These are phyloP conservation scores for Cephalopholis sonnerati DNA, from an alignment of 2,113 vertebrate genomes.

Conservation along the genomic window DNA sequence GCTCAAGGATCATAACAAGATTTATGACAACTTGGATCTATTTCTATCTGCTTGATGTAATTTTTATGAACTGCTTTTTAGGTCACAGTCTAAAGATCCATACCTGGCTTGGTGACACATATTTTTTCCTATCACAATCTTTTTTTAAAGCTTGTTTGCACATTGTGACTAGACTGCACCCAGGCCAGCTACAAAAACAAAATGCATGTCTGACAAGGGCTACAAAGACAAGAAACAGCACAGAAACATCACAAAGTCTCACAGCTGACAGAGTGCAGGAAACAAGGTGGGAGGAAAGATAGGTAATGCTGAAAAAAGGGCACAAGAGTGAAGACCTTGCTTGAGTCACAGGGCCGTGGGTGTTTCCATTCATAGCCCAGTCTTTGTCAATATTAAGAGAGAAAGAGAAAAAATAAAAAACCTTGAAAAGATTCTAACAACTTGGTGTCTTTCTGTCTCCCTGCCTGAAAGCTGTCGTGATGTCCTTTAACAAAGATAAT, in stretches of 20 bases:
- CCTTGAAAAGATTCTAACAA: background rate
- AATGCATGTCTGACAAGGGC: background rate
- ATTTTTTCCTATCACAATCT: background rate
- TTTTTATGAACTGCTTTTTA: background rate
- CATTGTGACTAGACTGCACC: background rate
- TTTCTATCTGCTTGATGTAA: conserved; percentile 8
- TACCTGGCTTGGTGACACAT: background rate
- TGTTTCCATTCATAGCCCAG: conserved; percentile 5
- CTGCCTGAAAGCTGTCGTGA: conserved; percentile 28
- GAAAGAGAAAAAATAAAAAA: conserved; percentile 6
- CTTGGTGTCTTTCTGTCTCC: conserved; percentile 25
- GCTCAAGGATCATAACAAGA: background rate
- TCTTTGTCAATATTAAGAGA: background rate
- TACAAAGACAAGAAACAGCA: background rate
- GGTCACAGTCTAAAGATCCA: background rate
- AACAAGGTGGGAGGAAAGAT: background rate
- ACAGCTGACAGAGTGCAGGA: background rate
- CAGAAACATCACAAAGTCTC: background rate
- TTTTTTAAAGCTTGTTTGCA: background rate
- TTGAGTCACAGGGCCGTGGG: background rate
- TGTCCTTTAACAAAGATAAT: conserved; percentile 56
- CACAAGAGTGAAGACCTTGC: background rate
- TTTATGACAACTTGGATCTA: conserved; percentile 13
- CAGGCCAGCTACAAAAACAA: background rate
- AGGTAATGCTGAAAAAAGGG: background rate